These are phyloP conservation scores for Chloroceryle amazona DNA, from an alignment of 2,797 vertebrate species.

Conservation along the genomic window DNA sequence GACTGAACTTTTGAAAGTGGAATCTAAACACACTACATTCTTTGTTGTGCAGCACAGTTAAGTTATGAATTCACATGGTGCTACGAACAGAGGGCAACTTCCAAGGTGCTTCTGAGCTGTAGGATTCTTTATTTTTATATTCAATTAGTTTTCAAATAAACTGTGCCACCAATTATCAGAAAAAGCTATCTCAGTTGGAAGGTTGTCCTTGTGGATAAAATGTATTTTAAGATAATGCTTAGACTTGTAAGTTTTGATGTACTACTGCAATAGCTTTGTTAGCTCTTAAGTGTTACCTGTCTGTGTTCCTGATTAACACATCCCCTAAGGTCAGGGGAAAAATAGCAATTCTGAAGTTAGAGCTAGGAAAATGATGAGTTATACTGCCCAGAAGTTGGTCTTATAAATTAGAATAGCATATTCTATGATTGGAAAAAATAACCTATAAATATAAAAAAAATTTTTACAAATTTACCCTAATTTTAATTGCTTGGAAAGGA, in stretches of 20 bases:
- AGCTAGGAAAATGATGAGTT: neutral
- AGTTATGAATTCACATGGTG: neutral
- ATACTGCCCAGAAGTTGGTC: neutral
- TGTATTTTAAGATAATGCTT: neutral
- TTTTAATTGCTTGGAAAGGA: constrained; percentile 46
- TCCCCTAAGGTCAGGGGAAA: neutral
- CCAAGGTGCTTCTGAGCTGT: neutral
- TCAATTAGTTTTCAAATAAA: neutral
- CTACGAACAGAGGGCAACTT: neutral
- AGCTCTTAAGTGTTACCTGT: fast-evolving
- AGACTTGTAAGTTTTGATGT: neutral
- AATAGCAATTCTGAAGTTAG: neutral
- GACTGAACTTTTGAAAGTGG: neutral
- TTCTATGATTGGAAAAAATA: neutral
- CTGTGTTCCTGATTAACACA: neutral
- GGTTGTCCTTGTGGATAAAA: neutral
- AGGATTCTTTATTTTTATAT: neutral
- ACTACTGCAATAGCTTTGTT: neutral
- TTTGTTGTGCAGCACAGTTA: neutral
- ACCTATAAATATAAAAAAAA: neutral
- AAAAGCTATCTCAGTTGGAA: neutral
- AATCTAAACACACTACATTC: neutral
- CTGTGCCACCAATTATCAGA: neutral
- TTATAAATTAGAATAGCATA: neutral
- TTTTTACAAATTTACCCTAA: neutral